Base-by-base conservation (phyloP, 2,888 invertebrate species). In the Heteromyza rotundicornis region DNA sequence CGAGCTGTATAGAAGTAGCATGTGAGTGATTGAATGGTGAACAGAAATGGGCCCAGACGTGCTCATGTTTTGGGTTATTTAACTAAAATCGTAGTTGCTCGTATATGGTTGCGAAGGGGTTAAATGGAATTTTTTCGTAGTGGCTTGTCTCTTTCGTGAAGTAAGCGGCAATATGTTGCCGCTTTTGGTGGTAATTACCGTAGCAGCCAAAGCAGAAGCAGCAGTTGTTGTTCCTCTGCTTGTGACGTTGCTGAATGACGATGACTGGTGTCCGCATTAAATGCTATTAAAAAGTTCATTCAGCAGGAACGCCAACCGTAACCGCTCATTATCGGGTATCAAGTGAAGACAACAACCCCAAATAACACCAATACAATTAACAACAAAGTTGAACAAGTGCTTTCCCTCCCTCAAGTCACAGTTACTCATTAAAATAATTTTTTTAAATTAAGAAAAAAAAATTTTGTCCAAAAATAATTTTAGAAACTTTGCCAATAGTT, bases 261-360 rank as follows among this genome's bases (percentile, higher is more conserved):
- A 32, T 32, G 7, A n/a, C 40, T n/a, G 16, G 7, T 3, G 3
- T 47, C 7, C 19, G 7, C 3, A 19, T 47, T 19, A 47, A 47
- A 47, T 14, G 27, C 55, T 52, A 64, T 67, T 68, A 66, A 59
- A 62, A 61, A 51, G 60, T 56, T 59, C 65, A 70, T 64, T 71
- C 66, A 62, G 55, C 60, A 57, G 60, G 64, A 66, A 63, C 59
- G 47, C 14, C 54, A 49, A 58, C 19, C 35, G 32, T 58, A 59
- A 64, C 64, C 60, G 23, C 54, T 58, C 60, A 60, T 64, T 60
- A 60, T 51, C n/a, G 36, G n/a, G 10, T 8, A 5, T 32, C 32
- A 32, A 32, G 32, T 12, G 32, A 32, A 12, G 32, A 8, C 32
- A 32, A 12, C 32, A 32, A n/a, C n/a, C n/a, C n/a, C n/a, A n/a